phyloP scores from a whole-genome alignment of 1,140 invertebrate genomes.

The Drusus annulatus region DNA sequence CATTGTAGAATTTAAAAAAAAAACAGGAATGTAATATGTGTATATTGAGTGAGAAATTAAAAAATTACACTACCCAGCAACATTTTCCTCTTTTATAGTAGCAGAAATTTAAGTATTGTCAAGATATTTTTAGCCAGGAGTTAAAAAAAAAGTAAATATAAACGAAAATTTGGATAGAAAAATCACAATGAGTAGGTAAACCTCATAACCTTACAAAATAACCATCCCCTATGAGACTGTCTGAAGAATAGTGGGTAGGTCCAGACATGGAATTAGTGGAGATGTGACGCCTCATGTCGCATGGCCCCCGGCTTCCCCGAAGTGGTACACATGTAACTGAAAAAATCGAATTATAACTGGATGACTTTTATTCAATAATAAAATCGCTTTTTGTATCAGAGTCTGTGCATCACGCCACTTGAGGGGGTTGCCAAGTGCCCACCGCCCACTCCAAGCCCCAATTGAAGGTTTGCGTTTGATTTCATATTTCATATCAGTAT shows the following conservation, averaged over 20 bases:
- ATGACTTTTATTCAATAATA: conserved; percentile 55
- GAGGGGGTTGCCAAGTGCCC: conserved; percentile 24
- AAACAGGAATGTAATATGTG: too few relatives aligned
- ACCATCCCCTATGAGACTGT: neutral
- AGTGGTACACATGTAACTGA: conserved; percentile 52
- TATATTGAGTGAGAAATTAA: too few relatives aligned
- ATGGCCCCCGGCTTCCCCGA: neutral
- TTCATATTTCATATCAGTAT: neutral
- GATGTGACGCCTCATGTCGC: neutral
- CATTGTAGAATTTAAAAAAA: too few relatives aligned
- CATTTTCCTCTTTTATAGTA: too few relatives aligned
- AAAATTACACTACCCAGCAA: too few relatives aligned
- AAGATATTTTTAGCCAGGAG: too few relatives aligned
- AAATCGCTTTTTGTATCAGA: conserved; percentile 31
- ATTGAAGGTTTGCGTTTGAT: conserved; percentile 7
- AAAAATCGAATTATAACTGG: conserved; percentile 56
- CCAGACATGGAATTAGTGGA: neutral
- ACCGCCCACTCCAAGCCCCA: neutral
- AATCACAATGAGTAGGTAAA: neutral
- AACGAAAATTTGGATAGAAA: too few relatives aligned
- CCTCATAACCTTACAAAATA: neutral
- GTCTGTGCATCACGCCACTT: neutral
- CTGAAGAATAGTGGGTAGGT: neutral
- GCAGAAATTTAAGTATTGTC: too few relatives aligned
- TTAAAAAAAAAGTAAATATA: too few relatives aligned